Base-by-base conservation (phyloP, 1,140 invertebrate species). In the Charaxes varanes region DNA sequence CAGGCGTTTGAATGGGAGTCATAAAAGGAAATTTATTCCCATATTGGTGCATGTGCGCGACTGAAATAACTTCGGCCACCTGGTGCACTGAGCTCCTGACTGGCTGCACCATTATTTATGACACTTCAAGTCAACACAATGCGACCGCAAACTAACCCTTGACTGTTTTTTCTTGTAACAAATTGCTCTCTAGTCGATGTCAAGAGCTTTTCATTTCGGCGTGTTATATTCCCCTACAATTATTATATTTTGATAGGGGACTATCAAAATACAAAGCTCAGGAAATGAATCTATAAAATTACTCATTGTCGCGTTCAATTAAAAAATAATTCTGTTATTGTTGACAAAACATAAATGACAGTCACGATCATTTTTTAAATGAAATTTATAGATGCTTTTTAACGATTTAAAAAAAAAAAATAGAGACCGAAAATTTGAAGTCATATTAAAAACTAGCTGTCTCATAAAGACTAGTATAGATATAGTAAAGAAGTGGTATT, bases 81-180 rank as follows among this genome's bases (percentile, higher is more conserved):
- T 82, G 78, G 78, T 65, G 56, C 49, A 66, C 67, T 41, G 24
- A 30, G 36, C 53, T 63, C 52, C 47, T 52, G 56, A 60, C 52
- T 66, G 57, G 78, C 68, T 71, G 64, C 58, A 61, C 50, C 51
- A 56, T 79, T 62, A 81, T 81, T 79, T 81, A 81, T 68, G 61
- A 53, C 50, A 42, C 58, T 63, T 53, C 42, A 62, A 55, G 33
- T 59, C 46, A 23, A 66, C 63, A 73, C 66, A 73, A 70, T 73
- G 60, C 61, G 51, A 69, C 71, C 73, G 74, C 72, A 77, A 73
- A 69, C 73, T 76, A 79, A 71, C 77, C 70, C 78, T 79, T 77
- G 62, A 77, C 66, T 72, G 62, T 68, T 65, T 68, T 60, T 72
- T 64, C 62, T 67, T 62, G 41, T 45, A 56, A 59, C 66, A 73